A percentile compares a stretch with the other conserved stretches of the same genome.
Conservation (phyloP, 2,113 vertebrate genomes). For the Ramphastos sulfuratus region DNA sequence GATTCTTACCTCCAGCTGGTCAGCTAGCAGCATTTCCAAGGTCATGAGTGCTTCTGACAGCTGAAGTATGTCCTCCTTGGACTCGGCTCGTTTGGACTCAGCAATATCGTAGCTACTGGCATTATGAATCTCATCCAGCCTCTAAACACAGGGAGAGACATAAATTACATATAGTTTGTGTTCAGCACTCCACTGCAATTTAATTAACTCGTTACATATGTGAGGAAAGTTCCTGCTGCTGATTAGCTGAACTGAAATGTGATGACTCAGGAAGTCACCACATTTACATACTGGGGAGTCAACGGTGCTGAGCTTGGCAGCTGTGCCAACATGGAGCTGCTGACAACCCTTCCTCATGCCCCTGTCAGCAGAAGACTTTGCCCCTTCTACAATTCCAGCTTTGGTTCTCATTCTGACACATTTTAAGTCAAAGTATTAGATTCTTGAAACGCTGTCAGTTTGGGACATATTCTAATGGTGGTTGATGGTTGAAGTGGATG, state of each 20-base stretch:
- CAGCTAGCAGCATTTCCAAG: slow-evolving; percentile 80
- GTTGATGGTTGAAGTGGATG: too few relatives aligned
- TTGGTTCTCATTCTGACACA: not conserved
- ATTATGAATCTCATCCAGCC: slow-evolving; percentile 63
- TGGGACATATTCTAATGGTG: too few relatives aligned
- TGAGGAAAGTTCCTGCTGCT: slow-evolving; percentile 56
- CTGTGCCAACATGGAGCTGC: not conserved
- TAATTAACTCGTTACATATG: slow-evolving; percentile 52
- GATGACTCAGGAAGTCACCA: slow-evolving; percentile 44
- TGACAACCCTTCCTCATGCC: not conserved
- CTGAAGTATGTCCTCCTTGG: slow-evolving; percentile 65
- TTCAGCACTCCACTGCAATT: slow-evolving; percentile 33
- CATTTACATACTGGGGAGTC: slow-evolving; percentile 28
- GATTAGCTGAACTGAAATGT: slow-evolving; percentile 52
- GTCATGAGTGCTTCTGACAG: slow-evolving; percentile 78
- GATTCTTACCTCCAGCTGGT: slow-evolving; percentile 84
- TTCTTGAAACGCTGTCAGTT: not conserved
- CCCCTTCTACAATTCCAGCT: not conserved
- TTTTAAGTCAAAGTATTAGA: not conserved
- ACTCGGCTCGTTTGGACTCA: slow-evolving; percentile 55
- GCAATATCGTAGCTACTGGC: slow-evolving; percentile 38
- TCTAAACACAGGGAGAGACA: slow-evolving; percentile 69
- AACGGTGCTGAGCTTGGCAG: not conserved
- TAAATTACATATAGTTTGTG: not conserved
- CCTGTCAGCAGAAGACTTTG: not conserved